Conservation (phyloP, 2,113 vertebrate species). For the Sceloporus tristichus region DNA sequence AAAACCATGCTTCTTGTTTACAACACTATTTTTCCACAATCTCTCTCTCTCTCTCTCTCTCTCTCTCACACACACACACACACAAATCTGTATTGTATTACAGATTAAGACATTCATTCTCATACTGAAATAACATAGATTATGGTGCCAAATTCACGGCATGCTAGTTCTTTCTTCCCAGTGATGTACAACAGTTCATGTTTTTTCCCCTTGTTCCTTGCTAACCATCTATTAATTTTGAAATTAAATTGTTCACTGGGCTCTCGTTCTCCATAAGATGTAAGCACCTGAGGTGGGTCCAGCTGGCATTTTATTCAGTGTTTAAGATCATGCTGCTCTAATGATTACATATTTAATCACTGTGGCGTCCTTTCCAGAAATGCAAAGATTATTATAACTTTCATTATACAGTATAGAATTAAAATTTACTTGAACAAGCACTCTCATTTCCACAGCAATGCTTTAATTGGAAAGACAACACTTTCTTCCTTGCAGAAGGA, state of each 20-base stretch:
- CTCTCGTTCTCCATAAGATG: slow-evolving; percentile 17
- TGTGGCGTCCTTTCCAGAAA: not conserved
- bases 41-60: no score
- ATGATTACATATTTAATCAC: slow-evolving; percentile 17
- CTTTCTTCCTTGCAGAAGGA: slow-evolving; percentile 20
- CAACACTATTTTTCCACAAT: not conserved
- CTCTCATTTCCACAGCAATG: not conserved
- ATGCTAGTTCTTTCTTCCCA: not conserved
- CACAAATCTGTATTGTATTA: not conserved
- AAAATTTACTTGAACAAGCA: slow-evolving; percentile 39
- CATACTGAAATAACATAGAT: not conserved
- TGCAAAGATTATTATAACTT: slow-evolving; percentile 24
- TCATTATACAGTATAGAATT: slow-evolving; percentile 33
- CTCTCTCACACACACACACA: not conserved
- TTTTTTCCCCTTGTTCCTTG: not conserved
- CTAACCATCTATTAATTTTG: slow-evolving; percentile 17
- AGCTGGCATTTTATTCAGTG: slow-evolving; percentile 40
- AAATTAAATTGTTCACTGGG: slow-evolving; percentile 42
- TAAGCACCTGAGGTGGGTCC: slow-evolving; percentile 32
- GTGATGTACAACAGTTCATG: not conserved
- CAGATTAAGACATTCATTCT: slow-evolving; percentile 3
- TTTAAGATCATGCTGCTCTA: slow-evolving; percentile 35
- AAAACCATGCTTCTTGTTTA: not conserved
- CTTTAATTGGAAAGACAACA: slow-evolving; percentile 26
- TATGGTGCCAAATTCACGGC: not conserved